A percentile compares a stretch with the other conserved stretches of the same genome.
Conservation (phyloP, 1,140 invertebrate genomes). For the Drosophila kohkoa region DNA sequence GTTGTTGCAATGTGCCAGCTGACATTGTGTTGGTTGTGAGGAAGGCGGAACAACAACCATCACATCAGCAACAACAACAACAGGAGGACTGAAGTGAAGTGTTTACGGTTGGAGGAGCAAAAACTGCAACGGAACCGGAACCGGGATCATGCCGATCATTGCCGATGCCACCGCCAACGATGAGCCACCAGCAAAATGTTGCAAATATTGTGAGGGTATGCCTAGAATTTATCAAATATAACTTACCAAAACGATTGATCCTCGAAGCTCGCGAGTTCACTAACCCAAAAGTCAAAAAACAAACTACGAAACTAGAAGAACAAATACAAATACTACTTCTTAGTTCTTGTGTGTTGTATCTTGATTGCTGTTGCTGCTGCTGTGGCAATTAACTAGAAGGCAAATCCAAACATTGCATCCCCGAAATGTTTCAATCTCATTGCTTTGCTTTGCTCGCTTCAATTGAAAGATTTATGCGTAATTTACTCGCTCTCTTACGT, state of each 20-base stretch:
- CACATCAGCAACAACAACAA: neutral
- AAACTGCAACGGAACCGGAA: slow-evolving; percentile 17
- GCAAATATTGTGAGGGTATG: slow-evolving; percentile 85
- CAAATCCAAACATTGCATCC: slow-evolving; percentile 70
- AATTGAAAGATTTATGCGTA: slow-evolving; percentile 80
- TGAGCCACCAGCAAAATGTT: slow-evolving; percentile 85
- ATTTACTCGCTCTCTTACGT: slow-evolving; percentile 40
- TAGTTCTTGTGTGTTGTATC: slow-evolving; percentile 8
- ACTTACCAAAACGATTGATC: neutral
- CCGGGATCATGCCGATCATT: slow-evolving; percentile 84
- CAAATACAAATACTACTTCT: slow-evolving; percentile 20
- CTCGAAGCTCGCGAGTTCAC: slow-evolving; percentile 55
- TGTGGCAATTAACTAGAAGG: slow-evolving; percentile 67
- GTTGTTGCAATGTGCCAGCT: slow-evolving; percentile 36
- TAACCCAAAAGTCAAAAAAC: slow-evolving; percentile 50
- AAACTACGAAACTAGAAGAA: neutral
- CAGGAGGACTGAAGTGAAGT: slow-evolving; percentile 12
- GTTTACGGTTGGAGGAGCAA: neutral
- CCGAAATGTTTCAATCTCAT: slow-evolving; percentile 23
- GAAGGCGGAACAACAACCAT: slow-evolving; percentile 7
- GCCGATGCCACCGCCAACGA: slow-evolving; percentile 80
- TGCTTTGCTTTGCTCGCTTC: slow-evolving; percentile 27
- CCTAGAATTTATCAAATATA: slow-evolving; percentile 77
- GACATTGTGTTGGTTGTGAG: slow-evolving; percentile 37
- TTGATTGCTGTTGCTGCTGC: slow-evolving; percentile 30